Conservation (phyloP, 1,140 invertebrate genomes). For the Mercenaria mercenaria region DNA sequence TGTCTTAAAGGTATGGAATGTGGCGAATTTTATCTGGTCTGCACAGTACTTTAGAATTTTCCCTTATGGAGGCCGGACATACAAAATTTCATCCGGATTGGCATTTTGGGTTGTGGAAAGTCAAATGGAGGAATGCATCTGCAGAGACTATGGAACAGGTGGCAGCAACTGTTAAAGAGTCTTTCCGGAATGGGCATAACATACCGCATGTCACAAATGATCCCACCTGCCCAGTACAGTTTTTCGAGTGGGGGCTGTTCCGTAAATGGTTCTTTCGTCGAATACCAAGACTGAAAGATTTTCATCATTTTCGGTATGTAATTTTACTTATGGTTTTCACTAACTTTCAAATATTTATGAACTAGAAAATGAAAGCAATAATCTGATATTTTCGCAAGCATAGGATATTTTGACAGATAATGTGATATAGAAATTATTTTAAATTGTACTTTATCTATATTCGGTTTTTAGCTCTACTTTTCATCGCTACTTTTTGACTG, state of each 20-base stretch:
- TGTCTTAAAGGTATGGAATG: too few relatives aligned
- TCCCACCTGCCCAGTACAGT: not conserved
- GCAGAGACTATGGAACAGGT: not conserved
- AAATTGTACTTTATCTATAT: too few relatives aligned
- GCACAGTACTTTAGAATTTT: not conserved
- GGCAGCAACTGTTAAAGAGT: not conserved
- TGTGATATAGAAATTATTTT: too few relatives aligned
- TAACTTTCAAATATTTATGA: too few relatives aligned
- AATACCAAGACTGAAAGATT: not conserved
- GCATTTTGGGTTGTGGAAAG: conserved; percentile 16
- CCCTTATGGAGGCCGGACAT: not conserved
- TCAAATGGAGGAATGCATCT: not conserved
- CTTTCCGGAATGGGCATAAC: not conserved
- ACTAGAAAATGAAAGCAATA: too few relatives aligned
- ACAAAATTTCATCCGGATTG: conserved; percentile 3
- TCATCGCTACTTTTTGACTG: too few relatives aligned
- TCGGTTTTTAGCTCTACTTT: too few relatives aligned
- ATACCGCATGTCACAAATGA: not conserved
- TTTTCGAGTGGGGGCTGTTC: not conserved
- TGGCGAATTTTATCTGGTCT: too few relatives aligned
- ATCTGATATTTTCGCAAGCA: too few relatives aligned
- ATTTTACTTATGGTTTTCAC: too few relatives aligned
- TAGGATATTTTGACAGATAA: too few relatives aligned
- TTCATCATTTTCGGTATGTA: not conserved
- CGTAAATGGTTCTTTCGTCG: not conserved